A percentile compares a stretch with the other conserved stretches of the same genome.
Evolutionary conservation across 2,888 invertebrate species (phyloP).

Genomic region (Graphium colonna): DNA sequence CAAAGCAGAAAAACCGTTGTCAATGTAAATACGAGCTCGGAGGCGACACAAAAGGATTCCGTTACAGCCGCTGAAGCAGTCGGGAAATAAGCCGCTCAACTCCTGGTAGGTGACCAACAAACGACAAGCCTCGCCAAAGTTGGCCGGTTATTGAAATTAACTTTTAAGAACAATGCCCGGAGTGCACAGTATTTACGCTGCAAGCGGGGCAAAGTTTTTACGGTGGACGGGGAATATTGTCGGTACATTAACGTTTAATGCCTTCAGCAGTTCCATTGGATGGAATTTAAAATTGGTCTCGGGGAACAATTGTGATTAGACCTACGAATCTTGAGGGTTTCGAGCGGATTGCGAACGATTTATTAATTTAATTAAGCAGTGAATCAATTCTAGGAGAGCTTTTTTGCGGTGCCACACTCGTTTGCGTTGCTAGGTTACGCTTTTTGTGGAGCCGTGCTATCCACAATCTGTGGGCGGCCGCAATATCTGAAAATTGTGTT

Average conservation of each 20-base stretch:
- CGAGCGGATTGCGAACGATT: constrained; percentile 14
- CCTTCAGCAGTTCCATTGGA: constrained; percentile 51
- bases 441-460: too few species aligned
- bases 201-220: constrained; percentile 67
- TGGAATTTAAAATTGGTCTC: constrained; percentile 66
- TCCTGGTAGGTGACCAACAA: constrained; percentile 11
- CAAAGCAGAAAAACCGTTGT: too few species aligned
- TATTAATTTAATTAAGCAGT: constrained; percentile 25
- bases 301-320: constrained; percentile 59
- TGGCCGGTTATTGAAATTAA: constrained; percentile 68
- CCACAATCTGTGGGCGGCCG: too few species aligned
- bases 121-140: constrained; percentile 40
- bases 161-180: constrained; percentile 68
- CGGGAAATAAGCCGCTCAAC: too few species aligned
- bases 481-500: too few species aligned
- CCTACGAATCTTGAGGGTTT: constrained; percentile 31
- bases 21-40: too few species aligned
- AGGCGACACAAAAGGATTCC: constrained; percentile 7
- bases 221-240: constrained; percentile 67
- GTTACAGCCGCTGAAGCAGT: constrained; percentile 3
- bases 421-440: too few species aligned
- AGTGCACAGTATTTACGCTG: constrained; percentile 49
- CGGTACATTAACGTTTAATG: constrained; percentile 73
- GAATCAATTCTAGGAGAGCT: constrained; percentile 7
- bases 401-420: too few species aligned